A percentile compares a stretch with the other conserved stretches of the same genome.
Conservation (phyloP, 2,797 vertebrate genomes). For the Pseudotriccus pelzelni region DNA sequence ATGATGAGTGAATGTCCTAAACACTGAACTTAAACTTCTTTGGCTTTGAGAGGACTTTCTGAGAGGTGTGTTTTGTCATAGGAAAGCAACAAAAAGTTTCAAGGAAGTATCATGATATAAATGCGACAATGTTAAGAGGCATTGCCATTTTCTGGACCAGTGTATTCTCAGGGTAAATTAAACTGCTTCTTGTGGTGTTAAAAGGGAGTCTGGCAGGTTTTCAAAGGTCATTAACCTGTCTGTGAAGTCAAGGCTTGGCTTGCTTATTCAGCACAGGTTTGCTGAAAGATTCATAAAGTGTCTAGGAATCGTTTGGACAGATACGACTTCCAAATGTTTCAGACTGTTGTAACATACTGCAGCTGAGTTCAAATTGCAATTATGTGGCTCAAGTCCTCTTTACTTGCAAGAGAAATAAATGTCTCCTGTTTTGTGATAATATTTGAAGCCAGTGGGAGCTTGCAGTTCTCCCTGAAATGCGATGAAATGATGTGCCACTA, state of each 20-base stretch:
- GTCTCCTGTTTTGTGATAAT: neutral
- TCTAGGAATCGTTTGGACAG: neutral
- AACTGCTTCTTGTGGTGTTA: neutral
- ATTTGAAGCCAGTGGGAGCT: neutral
- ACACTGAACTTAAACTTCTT: neutral
- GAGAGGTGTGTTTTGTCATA: neutral
- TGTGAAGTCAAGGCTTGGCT: neutral
- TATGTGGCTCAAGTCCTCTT: neutral
- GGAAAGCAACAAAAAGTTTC: accelerated
- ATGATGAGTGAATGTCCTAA: neutral
- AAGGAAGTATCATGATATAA: neutral
- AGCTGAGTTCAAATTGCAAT: neutral
- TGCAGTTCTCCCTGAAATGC: neutral
- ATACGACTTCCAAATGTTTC: neutral
- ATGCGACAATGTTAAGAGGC: neutral
- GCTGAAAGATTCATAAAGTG: neutral
- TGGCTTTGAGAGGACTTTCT: neutral
- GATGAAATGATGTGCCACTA: neutral
- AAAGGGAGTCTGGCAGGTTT: neutral
- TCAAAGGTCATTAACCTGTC: neutral
- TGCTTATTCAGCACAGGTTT: neutral
- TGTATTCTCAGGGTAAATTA: neutral
- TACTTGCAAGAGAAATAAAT: neutral
- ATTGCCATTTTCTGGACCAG: neutral
- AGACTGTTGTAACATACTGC: neutral